These are phyloP conservation scores for Silurus asotus DNA, from an alignment of 2,113 vertebrate species.

Conservation along the genomic window DNA sequence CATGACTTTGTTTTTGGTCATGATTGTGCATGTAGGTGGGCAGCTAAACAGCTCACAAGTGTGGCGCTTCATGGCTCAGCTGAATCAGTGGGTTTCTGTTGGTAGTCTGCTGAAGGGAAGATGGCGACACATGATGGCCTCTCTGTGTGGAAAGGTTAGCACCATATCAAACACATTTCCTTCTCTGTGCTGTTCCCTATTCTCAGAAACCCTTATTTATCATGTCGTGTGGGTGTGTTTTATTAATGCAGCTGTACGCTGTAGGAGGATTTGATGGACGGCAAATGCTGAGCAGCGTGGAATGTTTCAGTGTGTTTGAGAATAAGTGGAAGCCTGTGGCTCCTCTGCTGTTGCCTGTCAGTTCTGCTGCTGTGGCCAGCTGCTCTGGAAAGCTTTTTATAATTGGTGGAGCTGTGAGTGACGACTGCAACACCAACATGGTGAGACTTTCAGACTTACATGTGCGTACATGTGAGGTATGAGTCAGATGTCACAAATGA, in stretches of 20 bases:
- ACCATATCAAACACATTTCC: neutral
- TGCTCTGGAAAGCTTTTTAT: slow-evolving; percentile 72
- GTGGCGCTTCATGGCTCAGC: slow-evolving; percentile 75
- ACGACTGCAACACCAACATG: slow-evolving; percentile 69
- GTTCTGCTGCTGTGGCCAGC: slow-evolving; percentile 67
- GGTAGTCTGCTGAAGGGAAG: slow-evolving; percentile 71
- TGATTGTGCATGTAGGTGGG: slow-evolving; percentile 66
- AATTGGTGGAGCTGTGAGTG: slow-evolving; percentile 72
- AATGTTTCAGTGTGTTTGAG: slow-evolving; percentile 74
- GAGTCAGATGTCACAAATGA: neutral
- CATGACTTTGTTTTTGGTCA: neutral
- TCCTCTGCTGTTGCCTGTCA: slow-evolving; percentile 70
- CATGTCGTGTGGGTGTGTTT: slow-evolving; percentile 12
- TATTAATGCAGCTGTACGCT: slow-evolving; percentile 64
- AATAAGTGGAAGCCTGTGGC: slow-evolving; percentile 69
- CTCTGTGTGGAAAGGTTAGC: slow-evolving; percentile 75
- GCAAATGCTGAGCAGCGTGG: slow-evolving; percentile 69
- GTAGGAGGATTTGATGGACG: slow-evolving; percentile 77
- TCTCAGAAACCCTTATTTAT: neutral
- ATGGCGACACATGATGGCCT: slow-evolving; percentile 78
- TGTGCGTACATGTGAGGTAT: neutral
- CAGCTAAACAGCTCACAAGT: slow-evolving; percentile 76
- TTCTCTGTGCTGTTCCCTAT: neutral
- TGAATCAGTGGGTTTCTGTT: slow-evolving; percentile 77
- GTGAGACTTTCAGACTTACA: slow-evolving; percentile 54